phyloP scores from a whole-genome alignment of 2,797 vertebrate genomes.

The Fratercula arctica region DNA sequence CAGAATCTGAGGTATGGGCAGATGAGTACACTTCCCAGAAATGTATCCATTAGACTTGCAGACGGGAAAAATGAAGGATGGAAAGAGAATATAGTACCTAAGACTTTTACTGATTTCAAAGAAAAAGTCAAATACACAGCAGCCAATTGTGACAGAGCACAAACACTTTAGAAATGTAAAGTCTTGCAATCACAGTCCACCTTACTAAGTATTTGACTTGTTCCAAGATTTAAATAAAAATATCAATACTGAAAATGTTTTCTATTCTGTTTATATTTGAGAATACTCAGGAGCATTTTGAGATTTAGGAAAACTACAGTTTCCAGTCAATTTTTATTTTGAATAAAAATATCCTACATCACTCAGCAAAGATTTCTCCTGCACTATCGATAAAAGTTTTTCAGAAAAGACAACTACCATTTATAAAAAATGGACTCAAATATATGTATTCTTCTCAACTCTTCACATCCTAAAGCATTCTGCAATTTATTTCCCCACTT shows the following conservation, averaged over 20 bases:
- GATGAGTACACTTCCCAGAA: neutral
- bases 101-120: neutral
- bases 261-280: neutral
- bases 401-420: constrained; percentile 64
- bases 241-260: neutral
- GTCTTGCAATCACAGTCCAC: neutral
- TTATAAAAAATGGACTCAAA: constrained; percentile 67
- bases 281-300: constrained; percentile 2
- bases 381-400: constrained; percentile 53
- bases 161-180: neutral
- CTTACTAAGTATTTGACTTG: neutral
- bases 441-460: constrained; percentile 27
- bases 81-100: neutral
- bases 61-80: neutral
- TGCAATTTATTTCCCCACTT: constrained; percentile 66
- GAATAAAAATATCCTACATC: constrained; percentile 46
- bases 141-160: neutral
- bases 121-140: neutral
- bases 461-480: constrained; percentile 56
- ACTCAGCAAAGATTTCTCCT: constrained; percentile 17
- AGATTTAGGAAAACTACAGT: neutral
- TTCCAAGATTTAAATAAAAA: neutral
- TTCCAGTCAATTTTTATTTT: constrained; percentile 55
- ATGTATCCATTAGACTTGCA: neutral
- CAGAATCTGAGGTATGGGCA: neutral